Evolutionary conservation across 2,113 vertebrate genomes (phyloP).

Genomic region (Thinocorus orbignyianus): DNA sequence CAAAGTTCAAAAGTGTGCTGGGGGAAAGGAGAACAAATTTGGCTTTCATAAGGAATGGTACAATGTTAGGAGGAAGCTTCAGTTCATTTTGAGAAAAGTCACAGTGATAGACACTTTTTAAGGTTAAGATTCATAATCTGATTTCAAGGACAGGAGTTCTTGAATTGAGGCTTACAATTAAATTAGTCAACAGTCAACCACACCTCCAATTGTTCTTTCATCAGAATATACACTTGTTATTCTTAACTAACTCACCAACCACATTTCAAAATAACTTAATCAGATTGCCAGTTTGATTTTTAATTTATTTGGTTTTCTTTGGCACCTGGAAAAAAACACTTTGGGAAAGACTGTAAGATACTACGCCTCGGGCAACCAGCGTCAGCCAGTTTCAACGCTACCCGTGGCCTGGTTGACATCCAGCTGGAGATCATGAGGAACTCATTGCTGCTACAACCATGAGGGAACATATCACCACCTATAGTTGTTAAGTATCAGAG

Average conservation of each 20-base stretch:
- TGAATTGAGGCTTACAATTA: neutral
- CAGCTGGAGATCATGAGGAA: neutral
- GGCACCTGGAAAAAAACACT: neutral
- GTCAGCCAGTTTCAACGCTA: neutral
- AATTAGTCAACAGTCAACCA: neutral
- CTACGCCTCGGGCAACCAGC: neutral
- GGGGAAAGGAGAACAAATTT: neutral
- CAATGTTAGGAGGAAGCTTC: neutral
- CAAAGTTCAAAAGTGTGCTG: neutral
- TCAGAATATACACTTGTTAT: neutral
- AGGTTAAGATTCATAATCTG: neutral
- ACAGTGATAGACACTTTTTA: neutral
- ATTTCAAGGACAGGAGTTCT: neutral
- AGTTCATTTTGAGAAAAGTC: neutral
- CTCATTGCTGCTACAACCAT: neutral
- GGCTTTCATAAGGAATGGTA: neutral
- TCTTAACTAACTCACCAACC: neutral
- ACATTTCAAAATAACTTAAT: slow-evolving; percentile 14
- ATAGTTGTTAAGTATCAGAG: accelerated
- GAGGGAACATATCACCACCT: neutral
- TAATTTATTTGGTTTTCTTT: slow-evolving; percentile 3
- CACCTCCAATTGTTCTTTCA: slow-evolving; percentile 8
- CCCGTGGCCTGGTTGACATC: neutral
- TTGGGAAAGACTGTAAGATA: neutral
- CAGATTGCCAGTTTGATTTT: neutral